Base-by-base conservation (phyloP, 2,888 invertebrate species). In the Frankliniella fusca region DNA sequence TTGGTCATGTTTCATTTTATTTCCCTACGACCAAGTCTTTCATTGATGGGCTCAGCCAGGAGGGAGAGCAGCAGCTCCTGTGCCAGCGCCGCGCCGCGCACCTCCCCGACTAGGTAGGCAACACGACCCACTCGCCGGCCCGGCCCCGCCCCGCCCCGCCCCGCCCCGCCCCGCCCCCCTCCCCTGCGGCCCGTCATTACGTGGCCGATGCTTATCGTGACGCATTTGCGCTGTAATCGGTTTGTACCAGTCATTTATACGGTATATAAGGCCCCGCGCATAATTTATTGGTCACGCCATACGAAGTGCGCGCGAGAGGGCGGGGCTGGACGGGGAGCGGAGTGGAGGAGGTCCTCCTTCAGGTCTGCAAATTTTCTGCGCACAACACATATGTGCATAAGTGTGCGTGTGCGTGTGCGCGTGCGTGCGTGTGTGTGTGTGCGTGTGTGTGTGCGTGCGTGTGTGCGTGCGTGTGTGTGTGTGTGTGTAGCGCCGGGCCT, bases 51-150 rank as follows among this genome's bases (percentile, higher is more conserved):
- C n/a, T 12, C 23, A 50, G 54, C n/a, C n/a, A n/a, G n/a, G 38
- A 18, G 81, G 18, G 81, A 23, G 81, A 49, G 38, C 48, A 11
- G 65, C 28, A 0, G 23, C 50, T 65, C 38, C 20, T n/a, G n/a
- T n/a, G n/a, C n/a, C n/a, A n/a, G n/a, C n/a, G n/a, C n/a, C n/a
- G n/a, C n/a, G n/a, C 8, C 48, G 18, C 70, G 23, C 27, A 82
- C 48, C 38, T 48, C 49, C 49, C 76, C 49, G 81, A 70, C 7
- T 12, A 28, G 81, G 48, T 15, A 12, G n/a, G n/a, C 81, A 54
- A 61, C 27, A 61, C 23, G 82, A 70, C 82, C 80, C 20, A 80
- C 50, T n/a, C n/a, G n/a, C n/a, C n/a, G n/a, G n/a, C n/a, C n/a
- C n/a, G n/a, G n/a, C 38, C 38, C 38, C 38, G 3, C 38, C 38